phyloP scores from a whole-genome alignment of 2,888 invertebrate genomes.

The Saturnia japonica region DNA sequence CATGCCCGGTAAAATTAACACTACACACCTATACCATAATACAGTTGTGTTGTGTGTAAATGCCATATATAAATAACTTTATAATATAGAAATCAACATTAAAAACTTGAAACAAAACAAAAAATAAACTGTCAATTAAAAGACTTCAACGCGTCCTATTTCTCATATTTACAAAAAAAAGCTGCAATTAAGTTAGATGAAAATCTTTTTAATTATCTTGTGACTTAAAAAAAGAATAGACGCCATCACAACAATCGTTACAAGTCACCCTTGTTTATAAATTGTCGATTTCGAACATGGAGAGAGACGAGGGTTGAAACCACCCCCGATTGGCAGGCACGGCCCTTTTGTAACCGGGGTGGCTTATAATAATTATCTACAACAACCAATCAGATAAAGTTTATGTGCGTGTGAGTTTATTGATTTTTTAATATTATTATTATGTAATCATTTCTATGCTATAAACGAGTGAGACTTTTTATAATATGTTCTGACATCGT shows the following conservation, averaged over 20 bases:
- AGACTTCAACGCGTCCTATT: slow-evolving; percentile 23
- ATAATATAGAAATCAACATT: neutral
- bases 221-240: neutral
- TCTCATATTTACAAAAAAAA: neutral
- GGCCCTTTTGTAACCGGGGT: slow-evolving; percentile 4
- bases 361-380: slow-evolving; percentile 1
- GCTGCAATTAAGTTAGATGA: neutral
- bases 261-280: slow-evolving; percentile 9
- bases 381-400: slow-evolving; percentile 14
- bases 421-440: neutral
- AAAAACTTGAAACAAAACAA: neutral
- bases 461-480: neutral
- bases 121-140: slow-evolving; percentile 20
- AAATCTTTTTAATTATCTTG: neutral
- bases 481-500: neutral
- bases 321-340: slow-evolving; percentile 16
- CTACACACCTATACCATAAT: no score
- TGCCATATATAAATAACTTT: no score
- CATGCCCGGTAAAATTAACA: no score
- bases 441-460: neutral
- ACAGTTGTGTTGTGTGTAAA: no score
- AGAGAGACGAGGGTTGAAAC: slow-evolving; percentile 3
- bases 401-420: slow-evolving; percentile 7
- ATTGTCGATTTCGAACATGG: slow-evolving; percentile 3
- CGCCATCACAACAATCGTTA: slow-evolving; percentile 8